Evolutionary conservation across 2,888 invertebrate genomes (phyloP).

Genomic region (Geophilus truncorum): DNA sequence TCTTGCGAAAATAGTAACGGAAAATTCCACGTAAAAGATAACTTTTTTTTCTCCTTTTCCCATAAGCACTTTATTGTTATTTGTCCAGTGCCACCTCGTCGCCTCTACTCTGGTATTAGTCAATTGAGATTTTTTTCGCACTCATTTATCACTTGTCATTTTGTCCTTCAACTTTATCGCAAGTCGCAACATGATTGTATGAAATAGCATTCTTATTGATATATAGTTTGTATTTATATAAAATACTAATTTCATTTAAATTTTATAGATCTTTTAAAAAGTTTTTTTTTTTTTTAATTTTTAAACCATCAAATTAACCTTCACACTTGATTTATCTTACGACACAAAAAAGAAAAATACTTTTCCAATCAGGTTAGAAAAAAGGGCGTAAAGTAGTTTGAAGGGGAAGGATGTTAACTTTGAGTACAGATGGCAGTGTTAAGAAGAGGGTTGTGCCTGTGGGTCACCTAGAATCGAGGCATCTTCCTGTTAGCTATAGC

Average conservation of each 20-base stretch:
- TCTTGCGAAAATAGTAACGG: constrained; percentile 18
- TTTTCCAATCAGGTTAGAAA: not conserved
- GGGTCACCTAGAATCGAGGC: not conserved
- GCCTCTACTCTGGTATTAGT: not conserved
- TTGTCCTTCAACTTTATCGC: not conserved
- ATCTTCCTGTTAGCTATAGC: constrained; percentile 11
- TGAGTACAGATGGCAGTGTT: not conserved
- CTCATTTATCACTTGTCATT: constrained; percentile 14
- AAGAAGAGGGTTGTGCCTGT: not conserved
- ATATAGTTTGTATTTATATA: not conserved
- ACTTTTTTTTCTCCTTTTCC: constrained; percentile 15
- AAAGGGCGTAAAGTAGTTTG: not conserved
- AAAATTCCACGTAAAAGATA: not conserved
- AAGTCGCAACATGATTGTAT: not conserved
- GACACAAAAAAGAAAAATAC: not conserved
- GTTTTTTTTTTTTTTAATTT: no score
- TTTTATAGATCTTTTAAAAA: no score
- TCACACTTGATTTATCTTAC: not conserved
- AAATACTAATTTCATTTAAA: not conserved
- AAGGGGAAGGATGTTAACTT: not conserved
- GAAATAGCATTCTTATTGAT: not conserved
- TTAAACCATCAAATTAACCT: not conserved
- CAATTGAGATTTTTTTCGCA: not conserved
- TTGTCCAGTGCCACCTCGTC: not conserved
- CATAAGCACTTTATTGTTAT: constrained; percentile 16